phyloP scores from a whole-genome alignment of 2,797 vertebrate genomes.

The Hozukius guyotensis region DNA sequence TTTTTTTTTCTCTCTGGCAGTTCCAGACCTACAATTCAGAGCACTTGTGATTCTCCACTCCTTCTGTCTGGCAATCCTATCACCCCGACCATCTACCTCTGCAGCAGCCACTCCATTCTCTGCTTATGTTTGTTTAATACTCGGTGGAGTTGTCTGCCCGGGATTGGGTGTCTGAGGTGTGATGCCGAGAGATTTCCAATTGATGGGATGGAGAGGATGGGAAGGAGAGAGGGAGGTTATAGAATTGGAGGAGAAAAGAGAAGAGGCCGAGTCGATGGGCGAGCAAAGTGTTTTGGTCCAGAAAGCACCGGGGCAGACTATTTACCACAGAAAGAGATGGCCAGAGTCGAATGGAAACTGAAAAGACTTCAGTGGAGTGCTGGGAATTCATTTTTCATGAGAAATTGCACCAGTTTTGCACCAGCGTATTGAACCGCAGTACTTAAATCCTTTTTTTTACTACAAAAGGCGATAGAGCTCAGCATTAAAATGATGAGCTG shows the following conservation, averaged over 20 bases:
- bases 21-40: slow-evolving; percentile 61
- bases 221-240: slow-evolving; percentile 40
- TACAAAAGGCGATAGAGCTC: slow-evolving; percentile 40
- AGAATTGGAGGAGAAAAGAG: slow-evolving; percentile 63
- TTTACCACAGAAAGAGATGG: slow-evolving; percentile 56
- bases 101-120: slow-evolving; percentile 78
- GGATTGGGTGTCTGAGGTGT: slow-evolving; percentile 74
- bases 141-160: slow-evolving; percentile 75
- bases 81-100: slow-evolving; percentile 74
- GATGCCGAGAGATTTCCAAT: slow-evolving; percentile 77
- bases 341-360: slow-evolving; percentile 62
- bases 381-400: slow-evolving; percentile 71
- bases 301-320: slow-evolving; percentile 53
- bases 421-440: slow-evolving; percentile 31
- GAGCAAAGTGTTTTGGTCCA: slow-evolving; percentile 73
- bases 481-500: slow-evolving; percentile 44
- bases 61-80: slow-evolving; percentile 73
- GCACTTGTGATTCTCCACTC: slow-evolving; percentile 74
- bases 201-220: slow-evolving; percentile 67
- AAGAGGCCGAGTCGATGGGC: slow-evolving; percentile 54
- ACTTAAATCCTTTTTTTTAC: slow-evolving; percentile 47
- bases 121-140: slow-evolving; percentile 87
- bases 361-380: slow-evolving; percentile 67
- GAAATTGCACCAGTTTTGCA: slow-evolving; percentile 68
- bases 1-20: not conserved